These are phyloP conservation scores for Myocastor coypus DNA, from an alignment of 2,113 vertebrate species.

Conservation along the genomic window DNA sequence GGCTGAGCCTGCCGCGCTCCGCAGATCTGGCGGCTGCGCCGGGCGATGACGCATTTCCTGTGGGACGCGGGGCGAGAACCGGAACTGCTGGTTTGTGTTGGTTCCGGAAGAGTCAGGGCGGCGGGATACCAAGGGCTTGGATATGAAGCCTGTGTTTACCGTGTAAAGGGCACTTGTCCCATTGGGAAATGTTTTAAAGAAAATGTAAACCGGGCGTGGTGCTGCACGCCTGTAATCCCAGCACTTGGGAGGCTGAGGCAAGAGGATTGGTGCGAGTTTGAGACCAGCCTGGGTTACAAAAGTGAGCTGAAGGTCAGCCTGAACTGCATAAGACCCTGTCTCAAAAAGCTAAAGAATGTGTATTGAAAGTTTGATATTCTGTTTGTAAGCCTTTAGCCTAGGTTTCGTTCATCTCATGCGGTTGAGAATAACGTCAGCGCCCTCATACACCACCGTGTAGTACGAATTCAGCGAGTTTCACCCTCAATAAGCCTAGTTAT, in stretches of 20 bases:
- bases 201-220: no score
- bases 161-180: no score
- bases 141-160: fast-evolving
- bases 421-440: neutral
- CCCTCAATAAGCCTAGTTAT: neutral
- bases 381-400: neutral
- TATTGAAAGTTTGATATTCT: neutral
- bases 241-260: no score
- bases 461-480: neutral
- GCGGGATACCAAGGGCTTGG: neutral
- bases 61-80: neutral
- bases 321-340: no score
- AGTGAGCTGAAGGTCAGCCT: no score
- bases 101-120: no score
- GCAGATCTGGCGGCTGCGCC: neutral
- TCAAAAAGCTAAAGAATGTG: no score
- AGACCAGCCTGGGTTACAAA: no score
- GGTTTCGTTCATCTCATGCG: neutral
- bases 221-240: no score
- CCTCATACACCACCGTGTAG: neutral
- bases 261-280: no score
- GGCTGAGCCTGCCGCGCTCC: neutral
- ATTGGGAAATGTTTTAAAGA: neutral
- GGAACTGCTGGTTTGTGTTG: neutral
- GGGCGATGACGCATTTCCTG: neutral